Conservation (phyloP, 2,888 invertebrate species). For the Caenorhabditis imperialis region DNA sequence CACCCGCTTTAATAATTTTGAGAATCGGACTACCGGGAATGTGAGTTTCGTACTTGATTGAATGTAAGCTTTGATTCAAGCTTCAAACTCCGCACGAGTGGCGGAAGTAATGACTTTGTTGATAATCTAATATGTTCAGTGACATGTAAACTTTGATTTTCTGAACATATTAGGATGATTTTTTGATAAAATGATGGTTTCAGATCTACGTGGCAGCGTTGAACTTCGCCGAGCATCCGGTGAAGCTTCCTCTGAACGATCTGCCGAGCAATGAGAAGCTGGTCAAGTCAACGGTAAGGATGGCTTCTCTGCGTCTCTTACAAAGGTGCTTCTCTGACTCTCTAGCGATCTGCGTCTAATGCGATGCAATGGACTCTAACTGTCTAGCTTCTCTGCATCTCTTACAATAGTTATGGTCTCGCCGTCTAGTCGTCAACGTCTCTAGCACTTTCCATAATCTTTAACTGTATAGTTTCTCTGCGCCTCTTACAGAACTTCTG, state of each 20-base stretch:
- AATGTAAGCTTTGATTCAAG: no score
- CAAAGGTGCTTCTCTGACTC: no score
- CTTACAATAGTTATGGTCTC: no score
- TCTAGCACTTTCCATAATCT: no score
- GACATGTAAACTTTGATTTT: background rate
- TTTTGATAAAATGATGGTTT: conserved; percentile 5
- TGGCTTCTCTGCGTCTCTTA: no score
- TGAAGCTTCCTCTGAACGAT: conserved; percentile 61
- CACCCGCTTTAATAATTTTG: conserved; percentile 65
- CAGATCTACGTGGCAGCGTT: conserved; percentile 70
- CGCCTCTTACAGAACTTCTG: no score
- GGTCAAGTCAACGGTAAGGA: conserved; percentile 47
- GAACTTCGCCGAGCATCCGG: conserved; percentile 63
- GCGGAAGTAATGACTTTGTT: no score
- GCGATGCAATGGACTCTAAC: no score
- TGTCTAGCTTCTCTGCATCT: no score
- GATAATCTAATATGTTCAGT: background rate
- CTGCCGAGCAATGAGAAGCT: conserved; percentile 60
- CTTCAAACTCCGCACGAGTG: no score
- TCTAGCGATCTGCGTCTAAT: no score
- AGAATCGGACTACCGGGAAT: conserved; percentile 61
- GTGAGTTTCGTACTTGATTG: conserved; percentile 56
- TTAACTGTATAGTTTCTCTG: conserved; percentile 1
- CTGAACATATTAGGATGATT: background rate
- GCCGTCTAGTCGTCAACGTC: no score